phyloP scores from a whole-genome alignment of 2,113 vertebrate genomes.

The Crotophaga sulcirostris region DNA sequence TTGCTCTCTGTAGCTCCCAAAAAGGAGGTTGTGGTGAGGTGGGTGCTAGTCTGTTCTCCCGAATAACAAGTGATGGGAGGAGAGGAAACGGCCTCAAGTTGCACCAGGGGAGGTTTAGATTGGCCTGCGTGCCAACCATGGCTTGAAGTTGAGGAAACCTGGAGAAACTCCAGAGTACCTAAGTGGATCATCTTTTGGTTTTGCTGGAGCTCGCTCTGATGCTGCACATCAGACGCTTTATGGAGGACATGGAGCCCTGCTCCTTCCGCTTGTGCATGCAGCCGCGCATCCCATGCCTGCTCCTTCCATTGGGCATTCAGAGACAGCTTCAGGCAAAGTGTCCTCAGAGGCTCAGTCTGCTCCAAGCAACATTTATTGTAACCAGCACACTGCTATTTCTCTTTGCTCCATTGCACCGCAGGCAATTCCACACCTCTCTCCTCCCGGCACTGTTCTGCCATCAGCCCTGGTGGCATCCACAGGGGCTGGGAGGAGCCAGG shows the following conservation, averaged over 20 bases:
- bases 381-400: background rate
- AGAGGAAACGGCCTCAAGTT: too few relatives aligned
- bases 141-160: background rate
- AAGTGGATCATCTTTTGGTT: rapidly evolving
- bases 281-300: background rate
- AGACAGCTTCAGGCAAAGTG: background rate
- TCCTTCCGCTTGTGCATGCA: too few relatives aligned
- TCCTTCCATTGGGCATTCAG: background rate
- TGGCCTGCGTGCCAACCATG: background rate
- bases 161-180: too few relatives aligned
- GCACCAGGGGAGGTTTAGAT: too few relatives aligned
- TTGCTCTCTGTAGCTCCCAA: too few relatives aligned
- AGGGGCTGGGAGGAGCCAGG: background rate
- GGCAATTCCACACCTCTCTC: too few relatives aligned
- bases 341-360: background rate
- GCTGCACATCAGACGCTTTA: background rate
- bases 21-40: too few relatives aligned
- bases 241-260: background rate
- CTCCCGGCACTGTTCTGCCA: background rate
- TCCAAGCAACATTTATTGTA: background rate
- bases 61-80: too few relatives aligned
- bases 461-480: background rate
- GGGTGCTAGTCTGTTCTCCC: too few relatives aligned
- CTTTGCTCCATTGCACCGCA: background rate
- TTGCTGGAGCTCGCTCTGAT: background rate